These are phyloP conservation scores for Philantomba maxwellii DNA, from an alignment of 2,113 vertebrate species.

Conservation along the genomic window DNA sequence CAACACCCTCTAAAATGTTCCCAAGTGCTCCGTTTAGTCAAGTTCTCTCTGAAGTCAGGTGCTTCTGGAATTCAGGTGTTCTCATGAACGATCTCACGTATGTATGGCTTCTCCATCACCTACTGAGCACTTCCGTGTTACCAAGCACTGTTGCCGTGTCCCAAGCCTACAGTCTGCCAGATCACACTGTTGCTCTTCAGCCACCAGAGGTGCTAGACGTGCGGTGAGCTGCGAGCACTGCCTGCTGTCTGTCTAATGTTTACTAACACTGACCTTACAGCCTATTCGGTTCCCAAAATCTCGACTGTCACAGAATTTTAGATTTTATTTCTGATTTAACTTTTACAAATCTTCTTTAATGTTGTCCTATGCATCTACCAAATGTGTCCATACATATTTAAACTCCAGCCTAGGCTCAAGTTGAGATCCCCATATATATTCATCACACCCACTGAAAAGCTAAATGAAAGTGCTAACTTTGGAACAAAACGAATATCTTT, in stretches of 20 bases:
- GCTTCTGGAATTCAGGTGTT: neutral
- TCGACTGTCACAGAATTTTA: neutral
- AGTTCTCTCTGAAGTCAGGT: neutral
- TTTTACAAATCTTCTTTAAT: neutral
- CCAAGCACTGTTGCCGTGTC: neutral
- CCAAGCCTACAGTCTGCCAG: neutral
- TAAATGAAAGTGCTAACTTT: neutral
- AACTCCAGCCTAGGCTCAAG: neutral
- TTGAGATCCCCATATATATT: neutral
- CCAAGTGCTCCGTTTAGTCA: neutral
- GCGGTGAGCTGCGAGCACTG: accelerated
- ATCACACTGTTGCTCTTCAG: neutral
- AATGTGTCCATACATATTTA: neutral
- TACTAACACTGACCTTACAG: neutral
- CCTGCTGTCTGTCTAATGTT: neutral
- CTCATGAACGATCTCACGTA: neutral
- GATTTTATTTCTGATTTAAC: neutral
- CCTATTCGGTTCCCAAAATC: neutral
- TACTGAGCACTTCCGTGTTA: neutral
- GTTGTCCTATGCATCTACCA: neutral
- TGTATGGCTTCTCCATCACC: neutral
- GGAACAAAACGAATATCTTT: neutral
- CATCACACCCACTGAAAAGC: neutral
- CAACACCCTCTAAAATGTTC: neutral
- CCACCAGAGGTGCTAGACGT: neutral